Evolutionary conservation across 2,888 invertebrate genomes (phyloP).

Genomic region (Agrochola circellaris): DNA sequence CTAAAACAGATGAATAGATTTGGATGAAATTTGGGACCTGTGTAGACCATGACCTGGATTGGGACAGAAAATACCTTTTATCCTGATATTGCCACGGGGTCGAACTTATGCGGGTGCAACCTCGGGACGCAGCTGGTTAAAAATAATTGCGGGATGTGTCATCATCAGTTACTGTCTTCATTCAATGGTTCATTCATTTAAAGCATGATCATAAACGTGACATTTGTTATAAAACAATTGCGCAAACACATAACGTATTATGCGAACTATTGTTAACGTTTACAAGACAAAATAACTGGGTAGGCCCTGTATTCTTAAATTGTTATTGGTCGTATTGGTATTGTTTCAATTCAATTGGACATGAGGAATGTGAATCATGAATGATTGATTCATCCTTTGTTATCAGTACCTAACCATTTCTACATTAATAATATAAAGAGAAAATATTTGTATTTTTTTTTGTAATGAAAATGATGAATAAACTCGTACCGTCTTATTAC

Average conservation of each 20-base stretch:
- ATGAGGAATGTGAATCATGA: background rate
- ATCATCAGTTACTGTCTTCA: constrained; percentile 1
- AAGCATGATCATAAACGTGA: constrained; percentile 29
- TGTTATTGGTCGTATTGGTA: constrained; percentile 8
- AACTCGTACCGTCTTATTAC: too few relatives aligned
- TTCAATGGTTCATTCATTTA: constrained; percentile 31
- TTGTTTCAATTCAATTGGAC: constrained; percentile 2
- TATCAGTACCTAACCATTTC: background rate
- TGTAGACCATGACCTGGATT: too few relatives aligned
- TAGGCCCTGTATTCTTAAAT: constrained; percentile 1
- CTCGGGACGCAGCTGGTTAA: background rate
- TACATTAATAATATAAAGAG: too few relatives aligned
- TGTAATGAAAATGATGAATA: too few relatives aligned
- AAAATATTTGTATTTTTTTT: too few relatives aligned
- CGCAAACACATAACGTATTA: constrained; percentile 1
- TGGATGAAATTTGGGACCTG: too few relatives aligned
- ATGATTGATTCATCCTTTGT: background rate
- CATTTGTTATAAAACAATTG: constrained; percentile 10
- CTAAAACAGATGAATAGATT: too few relatives aligned
- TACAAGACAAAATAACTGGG: constrained; percentile 3
- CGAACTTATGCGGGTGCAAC: too few relatives aligned
- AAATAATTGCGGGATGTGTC: constrained; percentile 31
- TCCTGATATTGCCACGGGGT: too few relatives aligned
- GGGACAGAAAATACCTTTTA: too few relatives aligned
- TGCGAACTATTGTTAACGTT: constrained; percentile 25